Conservation (phyloP, 1,140 invertebrate species). For the Plodia interpunctella region DNA sequence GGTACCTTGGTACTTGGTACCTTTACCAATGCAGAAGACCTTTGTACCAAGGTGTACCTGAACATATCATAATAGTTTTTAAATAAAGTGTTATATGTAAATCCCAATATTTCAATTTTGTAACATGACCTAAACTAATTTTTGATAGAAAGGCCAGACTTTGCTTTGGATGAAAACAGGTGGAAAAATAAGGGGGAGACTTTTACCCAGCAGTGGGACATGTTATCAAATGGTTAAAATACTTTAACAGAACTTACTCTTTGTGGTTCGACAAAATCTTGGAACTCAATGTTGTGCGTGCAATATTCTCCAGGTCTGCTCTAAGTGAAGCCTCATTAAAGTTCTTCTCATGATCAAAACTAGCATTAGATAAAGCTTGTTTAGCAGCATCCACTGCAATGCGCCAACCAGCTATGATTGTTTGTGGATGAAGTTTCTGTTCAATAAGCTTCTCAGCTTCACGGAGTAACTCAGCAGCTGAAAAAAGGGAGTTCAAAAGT, state of each 20-base stretch:
- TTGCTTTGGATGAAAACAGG: too few species aligned
- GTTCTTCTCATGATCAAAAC: constrained; percentile 90
- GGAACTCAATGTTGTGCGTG: constrained; percentile 97
- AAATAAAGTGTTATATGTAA: too few species aligned
- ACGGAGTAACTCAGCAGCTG: constrained; percentile 94
- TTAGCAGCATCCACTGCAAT: constrained; percentile 90
- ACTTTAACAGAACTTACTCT: constrained; percentile 80
- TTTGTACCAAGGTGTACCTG: too few species aligned
- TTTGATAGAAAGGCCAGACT: too few species aligned
- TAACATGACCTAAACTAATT: too few species aligned
- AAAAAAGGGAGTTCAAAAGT: constrained; percentile 15
- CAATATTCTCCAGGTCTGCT: constrained; percentile 97
- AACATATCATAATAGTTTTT: too few species aligned
- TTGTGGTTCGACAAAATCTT: constrained; percentile 99
- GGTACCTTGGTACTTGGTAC: too few species aligned
- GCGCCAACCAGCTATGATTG: constrained; percentile 97
- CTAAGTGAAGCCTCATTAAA: constrained; percentile 87
- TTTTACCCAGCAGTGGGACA: too few species aligned
- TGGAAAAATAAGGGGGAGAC: too few species aligned
- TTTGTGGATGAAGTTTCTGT: constrained; percentile 98
- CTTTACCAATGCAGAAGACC: too few species aligned
- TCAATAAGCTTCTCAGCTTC: constrained; percentile 97
- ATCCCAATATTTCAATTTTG: too few species aligned
- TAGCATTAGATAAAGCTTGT: constrained; percentile 86
- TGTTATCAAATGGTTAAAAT: background rate